Evolutionary conservation across 2,888 invertebrate species (phyloP), one percentile per base, ranked within the genome.

Genomic region (Trachelus iudaicus): DNA sequence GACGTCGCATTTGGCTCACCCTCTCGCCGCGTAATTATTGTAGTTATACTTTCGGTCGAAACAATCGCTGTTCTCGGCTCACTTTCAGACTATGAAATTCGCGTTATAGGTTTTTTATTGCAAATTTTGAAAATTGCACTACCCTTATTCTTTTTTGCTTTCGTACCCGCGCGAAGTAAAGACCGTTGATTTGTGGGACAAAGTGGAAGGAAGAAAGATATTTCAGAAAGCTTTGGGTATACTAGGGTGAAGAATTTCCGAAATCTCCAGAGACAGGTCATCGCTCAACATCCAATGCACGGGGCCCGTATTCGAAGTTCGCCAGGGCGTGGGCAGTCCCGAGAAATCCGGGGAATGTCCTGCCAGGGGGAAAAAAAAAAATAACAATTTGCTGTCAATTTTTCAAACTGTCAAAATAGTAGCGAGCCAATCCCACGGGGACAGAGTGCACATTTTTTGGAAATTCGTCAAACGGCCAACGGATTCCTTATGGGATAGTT

Each of bases 341-440:
- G 71, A 71, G 71, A 71, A 71, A 71, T 71, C 71, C 71, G 12
- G 71, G 71, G 71, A 71, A 30, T 34, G 31, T 31, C 31, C 71
- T 71, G 13, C 31, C 3, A 31, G 71, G 13, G 9, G 2, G 3
- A 80, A 80, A 84, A 83, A 81, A 77, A 80, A 79, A 81, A 37
- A 37, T 34, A 86, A 87, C 86, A 86, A 87, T 87, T 87, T 86
- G 85, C 85, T 81, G 85, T 85, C 87, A 87, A 87, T 87, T 85
- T 87, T 86, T 87, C 87, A 87, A 87, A 82, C 85, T 87, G 87
- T 87, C 87, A 87, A 87, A 87, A 87, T 85, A 87, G 83, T 82
- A 78, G 77, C 76, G 80, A 80, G 75, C 68, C 56, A 69, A 76
- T 85, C 85, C 84, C 86, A 34, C 34, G 85, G 82, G 85, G 82